Conservation (phyloP, 2,888 invertebrate species). For the Rhingia campestris region DNA sequence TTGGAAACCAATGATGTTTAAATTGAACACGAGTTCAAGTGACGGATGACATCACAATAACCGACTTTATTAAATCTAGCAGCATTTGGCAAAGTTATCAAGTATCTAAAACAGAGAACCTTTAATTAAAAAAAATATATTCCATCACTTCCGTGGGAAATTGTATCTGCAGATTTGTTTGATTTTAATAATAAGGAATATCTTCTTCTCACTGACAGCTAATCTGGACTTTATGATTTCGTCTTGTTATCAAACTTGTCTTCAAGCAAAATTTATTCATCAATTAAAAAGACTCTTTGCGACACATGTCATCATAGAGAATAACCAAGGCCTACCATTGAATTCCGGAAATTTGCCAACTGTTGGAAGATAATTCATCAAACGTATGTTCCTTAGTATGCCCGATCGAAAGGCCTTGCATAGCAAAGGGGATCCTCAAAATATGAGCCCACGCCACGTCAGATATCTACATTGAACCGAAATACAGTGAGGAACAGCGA, state of each 20-base stretch:
- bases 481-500: slow-evolving; percentile 58
- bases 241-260: slow-evolving; percentile 1
- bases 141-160: slow-evolving; percentile 13
- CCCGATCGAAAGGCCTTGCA: slow-evolving; percentile 66
- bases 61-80: not conserved
- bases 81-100: slow-evolving; percentile 45
- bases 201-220: slow-evolving; percentile 41
- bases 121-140: slow-evolving; percentile 21
- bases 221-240: slow-evolving; percentile 50
- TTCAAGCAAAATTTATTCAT: not conserved
- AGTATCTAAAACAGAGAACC: slow-evolving; percentile 22
- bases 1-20: no score
- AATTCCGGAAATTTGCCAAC: slow-evolving; percentile 59
- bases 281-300: not conserved
- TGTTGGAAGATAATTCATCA: slow-evolving; percentile 60
- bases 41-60: not conserved
- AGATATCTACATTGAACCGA: slow-evolving; percentile 49
- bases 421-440: slow-evolving; percentile 60
- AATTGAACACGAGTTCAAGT: no score
- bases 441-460: slow-evolving; percentile 55
- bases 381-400: slow-evolving; percentile 61
- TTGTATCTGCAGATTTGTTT: slow-evolving; percentile 25
- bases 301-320: slow-evolving; percentile 20
- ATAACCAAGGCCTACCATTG: slow-evolving; percentile 41
- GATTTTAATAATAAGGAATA: slow-evolving; percentile 12